A percentile compares a stretch with the other conserved stretches of the same genome.
phyloP scores from a whole-genome alignment of 2,797 vertebrate species.

The Pelochelys cantorii region DNA sequence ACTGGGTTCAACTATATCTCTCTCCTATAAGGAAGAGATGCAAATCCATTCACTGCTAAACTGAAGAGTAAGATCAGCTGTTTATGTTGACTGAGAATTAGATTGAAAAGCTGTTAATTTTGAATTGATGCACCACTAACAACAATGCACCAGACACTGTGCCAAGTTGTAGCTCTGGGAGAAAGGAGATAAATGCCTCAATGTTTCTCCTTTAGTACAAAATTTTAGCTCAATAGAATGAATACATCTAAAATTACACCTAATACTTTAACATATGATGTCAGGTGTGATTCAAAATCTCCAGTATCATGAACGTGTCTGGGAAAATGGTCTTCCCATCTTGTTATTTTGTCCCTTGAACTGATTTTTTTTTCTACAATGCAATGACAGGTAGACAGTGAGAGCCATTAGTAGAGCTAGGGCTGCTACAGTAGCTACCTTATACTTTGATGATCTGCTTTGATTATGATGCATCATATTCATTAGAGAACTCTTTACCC shows the following conservation, averaged over 20 bases:
- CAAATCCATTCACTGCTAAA: not conserved
- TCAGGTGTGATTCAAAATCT: not conserved
- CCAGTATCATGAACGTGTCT: constrained; percentile 4
- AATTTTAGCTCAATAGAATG: not conserved
- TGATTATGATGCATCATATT: constrained; percentile 62
- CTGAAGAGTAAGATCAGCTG: not conserved
- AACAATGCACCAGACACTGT: not conserved
- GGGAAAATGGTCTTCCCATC: constrained; percentile 36
- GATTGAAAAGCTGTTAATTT: not conserved
- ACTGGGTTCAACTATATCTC: constrained; percentile 18
- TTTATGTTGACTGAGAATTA: not conserved
- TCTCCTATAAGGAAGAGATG: constrained; percentile 3
- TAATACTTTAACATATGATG: not conserved
- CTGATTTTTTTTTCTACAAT: not conserved
- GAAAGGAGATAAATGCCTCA: not conserved
- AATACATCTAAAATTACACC: not conserved
- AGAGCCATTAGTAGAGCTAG: not conserved
- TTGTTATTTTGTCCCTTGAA: constrained; percentile 9
- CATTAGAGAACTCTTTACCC: constrained; percentile 40
- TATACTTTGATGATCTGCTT: constrained; percentile 51
- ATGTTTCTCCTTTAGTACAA: not conserved
- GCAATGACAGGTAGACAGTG: constrained; percentile 28
- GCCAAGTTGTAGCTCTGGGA: not conserved
- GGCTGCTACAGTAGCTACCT: constrained; percentile 16
- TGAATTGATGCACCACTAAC: fast-evolving